Conservation (phyloP, 1,140 invertebrate genomes). For the Diplogasteroides magnus region DNA sequence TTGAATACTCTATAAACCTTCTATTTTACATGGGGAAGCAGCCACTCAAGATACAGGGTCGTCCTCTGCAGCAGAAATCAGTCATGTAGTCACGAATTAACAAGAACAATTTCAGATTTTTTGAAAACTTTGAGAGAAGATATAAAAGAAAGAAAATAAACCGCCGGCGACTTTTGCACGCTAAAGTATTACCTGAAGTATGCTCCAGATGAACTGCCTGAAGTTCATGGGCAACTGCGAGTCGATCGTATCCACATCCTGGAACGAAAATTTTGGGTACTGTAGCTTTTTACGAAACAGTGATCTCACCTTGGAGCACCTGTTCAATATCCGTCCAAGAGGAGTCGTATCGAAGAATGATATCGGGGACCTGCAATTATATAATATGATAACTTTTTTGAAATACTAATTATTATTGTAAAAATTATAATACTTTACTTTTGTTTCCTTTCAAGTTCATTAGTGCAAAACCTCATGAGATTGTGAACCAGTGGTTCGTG, state of each 20-base stretch:
- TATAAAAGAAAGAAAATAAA: too few species aligned
- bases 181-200: conserved; percentile 51
- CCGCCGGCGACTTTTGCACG: neutral
- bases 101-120: too few species aligned
- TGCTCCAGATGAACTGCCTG: conserved; percentile 46
- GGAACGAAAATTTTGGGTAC: neutral
- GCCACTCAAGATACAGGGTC: too few species aligned
- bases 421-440: too few species aligned
- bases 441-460: too few species aligned
- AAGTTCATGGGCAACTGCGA: conserved; percentile 39
- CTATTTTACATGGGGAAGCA: too few species aligned
- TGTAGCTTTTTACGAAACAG: neutral
- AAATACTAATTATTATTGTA: too few species aligned
- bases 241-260: conserved; percentile 41
- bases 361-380: conserved; percentile 59
- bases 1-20: too few species aligned
- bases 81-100: too few species aligned
- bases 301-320: conserved; percentile 56
- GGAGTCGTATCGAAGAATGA: conserved; percentile 67
- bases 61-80: too few species aligned
- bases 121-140: too few species aligned
- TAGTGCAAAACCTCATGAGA: conserved; percentile 68
- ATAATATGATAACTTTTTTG: too few species aligned
- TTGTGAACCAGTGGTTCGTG: conserved; percentile 72
- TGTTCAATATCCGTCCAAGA: conserved; percentile 71